phyloP scores from a whole-genome alignment of 1,140 invertebrate species.

The Drosophila ohnishii region DNA sequence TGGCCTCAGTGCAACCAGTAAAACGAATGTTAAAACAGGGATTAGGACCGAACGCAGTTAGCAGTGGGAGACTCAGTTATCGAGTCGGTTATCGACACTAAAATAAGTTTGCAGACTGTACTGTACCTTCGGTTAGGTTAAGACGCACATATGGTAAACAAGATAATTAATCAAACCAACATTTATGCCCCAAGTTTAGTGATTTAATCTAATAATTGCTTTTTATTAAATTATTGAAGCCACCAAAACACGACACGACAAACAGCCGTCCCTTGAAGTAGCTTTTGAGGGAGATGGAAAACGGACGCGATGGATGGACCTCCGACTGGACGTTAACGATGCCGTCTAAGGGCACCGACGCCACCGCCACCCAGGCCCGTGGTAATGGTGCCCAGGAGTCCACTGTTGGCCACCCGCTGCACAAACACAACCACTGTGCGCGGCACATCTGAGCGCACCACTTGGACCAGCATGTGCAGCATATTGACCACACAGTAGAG shows the following conservation, averaged over 20 bases:
- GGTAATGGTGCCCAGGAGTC: slow-evolving; percentile 27
- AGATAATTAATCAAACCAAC: background rate
- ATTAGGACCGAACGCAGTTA: slow-evolving; percentile 7
- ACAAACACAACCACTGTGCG: slow-evolving; percentile 59
- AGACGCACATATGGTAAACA: too few relatives aligned
- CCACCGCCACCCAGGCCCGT: slow-evolving; percentile 1
- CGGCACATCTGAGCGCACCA: slow-evolving; percentile 66
- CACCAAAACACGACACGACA: background rate
- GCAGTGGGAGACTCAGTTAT: background rate
- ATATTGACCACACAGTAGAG: slow-evolving; percentile 62
- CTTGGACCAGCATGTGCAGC: slow-evolving; percentile 48
- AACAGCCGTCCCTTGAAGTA: background rate
- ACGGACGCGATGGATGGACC: background rate
- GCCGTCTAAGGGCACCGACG: background rate
- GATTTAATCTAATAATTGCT: background rate
- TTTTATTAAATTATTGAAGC: background rate
- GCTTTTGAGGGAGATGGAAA: too few relatives aligned
- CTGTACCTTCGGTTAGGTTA: slow-evolving; percentile 4
- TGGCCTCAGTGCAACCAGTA: slow-evolving; percentile 9
- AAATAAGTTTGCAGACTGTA: background rate
- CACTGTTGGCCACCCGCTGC: slow-evolving; percentile 42
- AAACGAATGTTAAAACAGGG: slow-evolving; percentile 2
- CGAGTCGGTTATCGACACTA: slow-evolving; percentile 8
- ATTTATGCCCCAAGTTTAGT: background rate
- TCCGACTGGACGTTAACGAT: background rate